Base-by-base conservation (phyloP, 2,888 invertebrate species). In the Troides oblongomaculatus region DNA sequence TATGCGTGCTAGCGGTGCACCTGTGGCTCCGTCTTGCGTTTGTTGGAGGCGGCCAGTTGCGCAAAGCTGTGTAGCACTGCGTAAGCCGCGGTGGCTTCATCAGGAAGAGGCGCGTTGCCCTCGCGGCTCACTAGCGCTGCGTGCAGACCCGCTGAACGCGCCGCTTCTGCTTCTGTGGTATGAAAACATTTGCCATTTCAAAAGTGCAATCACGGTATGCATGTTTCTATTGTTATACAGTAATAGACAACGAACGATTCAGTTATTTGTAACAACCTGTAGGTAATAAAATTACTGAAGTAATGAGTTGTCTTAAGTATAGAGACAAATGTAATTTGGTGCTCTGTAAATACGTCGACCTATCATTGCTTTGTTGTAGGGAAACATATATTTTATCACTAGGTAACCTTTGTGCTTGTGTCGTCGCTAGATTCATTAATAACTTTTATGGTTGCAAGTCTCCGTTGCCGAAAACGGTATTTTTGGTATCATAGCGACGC, bases 121-220 rank as follows among this genome's bases (percentile, higher is more conserved):
- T 96, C 96, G 73, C 98, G 95, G 68, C 94, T 90, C 3, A 98
- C 94, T 39, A 99, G 84, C 6, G 94, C 93, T 17, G 94, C 92
- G 62, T 94, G 92, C 69, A 97, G 74, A 17, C 97, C 97, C 0
- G 97, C 96, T 50, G 92, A 85, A 60, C 93, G 93, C 0, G 98
- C 98, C 64, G 98, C 98, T 81, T 94, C 93, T 0, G 96, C 97
- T 90, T 99, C 98, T 97, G 93, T 50, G 23, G 14, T 25, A n/a
- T n/a, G 4, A 58, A 58, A 58, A 58, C 12, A 58, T n/a, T n/a
- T 23, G 8, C n/a, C 10, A 23, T 23, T 58, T 58, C 14, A 46
- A 14, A 46, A 3, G 14, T 46, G 39, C 3, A 7, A 58, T 2
- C 17, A 57, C 57, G 8, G 18, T 7, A 6, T 12, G 2, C 12